phyloP scores from a whole-genome alignment of 2,113 vertebrate genomes.

The Monopterus albus region DNA sequence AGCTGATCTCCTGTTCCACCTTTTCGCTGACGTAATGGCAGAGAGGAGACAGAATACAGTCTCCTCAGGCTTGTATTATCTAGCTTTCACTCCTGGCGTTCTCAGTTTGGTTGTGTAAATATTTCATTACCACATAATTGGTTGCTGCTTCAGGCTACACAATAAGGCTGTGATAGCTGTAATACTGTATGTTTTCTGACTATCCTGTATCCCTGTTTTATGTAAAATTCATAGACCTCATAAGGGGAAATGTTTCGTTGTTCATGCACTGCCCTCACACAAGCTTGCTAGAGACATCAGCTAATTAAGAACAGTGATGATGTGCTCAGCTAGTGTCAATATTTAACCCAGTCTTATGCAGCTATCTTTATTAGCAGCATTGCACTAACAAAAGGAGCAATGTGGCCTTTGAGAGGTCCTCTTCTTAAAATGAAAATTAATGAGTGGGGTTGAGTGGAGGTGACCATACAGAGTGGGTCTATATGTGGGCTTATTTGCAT shows the following conservation, averaged over 20 bases:
- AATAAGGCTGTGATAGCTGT: slow-evolving; percentile 75
- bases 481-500: slow-evolving; percentile 85
- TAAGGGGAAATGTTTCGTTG: slow-evolving; percentile 73
- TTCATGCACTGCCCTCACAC: slow-evolving; percentile 60
- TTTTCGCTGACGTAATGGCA: slow-evolving; percentile 52
- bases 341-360: slow-evolving; percentile 81
- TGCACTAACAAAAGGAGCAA: slow-evolving; percentile 75
- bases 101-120: slow-evolving; percentile 84
- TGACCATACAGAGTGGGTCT: slow-evolving; percentile 69
- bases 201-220: slow-evolving; percentile 69
- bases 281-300: slow-evolving; percentile 54
- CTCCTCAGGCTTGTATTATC: slow-evolving; percentile 79
- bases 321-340: slow-evolving; percentile 80
- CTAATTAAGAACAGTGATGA: slow-evolving; percentile 81
- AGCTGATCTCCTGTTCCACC: slow-evolving; percentile 58
- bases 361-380: slow-evolving; percentile 78
- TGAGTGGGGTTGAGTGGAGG: slow-evolving; percentile 75
- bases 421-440: slow-evolving; percentile 85
- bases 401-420: slow-evolving; percentile 72
- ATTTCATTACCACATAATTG: slow-evolving; percentile 86
- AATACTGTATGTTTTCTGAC: slow-evolving; percentile 70
- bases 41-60: slow-evolving; percentile 63
- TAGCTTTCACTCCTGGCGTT: slow-evolving; percentile 79
- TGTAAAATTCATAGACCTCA: slow-evolving; percentile 78
- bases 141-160: slow-evolving; percentile 82